A percentile compares a stretch with the other conserved stretches of the same genome.
Conservation (phyloP, 92 coral and sea anemone species). For the Parazoanthus darwini region DNA sequence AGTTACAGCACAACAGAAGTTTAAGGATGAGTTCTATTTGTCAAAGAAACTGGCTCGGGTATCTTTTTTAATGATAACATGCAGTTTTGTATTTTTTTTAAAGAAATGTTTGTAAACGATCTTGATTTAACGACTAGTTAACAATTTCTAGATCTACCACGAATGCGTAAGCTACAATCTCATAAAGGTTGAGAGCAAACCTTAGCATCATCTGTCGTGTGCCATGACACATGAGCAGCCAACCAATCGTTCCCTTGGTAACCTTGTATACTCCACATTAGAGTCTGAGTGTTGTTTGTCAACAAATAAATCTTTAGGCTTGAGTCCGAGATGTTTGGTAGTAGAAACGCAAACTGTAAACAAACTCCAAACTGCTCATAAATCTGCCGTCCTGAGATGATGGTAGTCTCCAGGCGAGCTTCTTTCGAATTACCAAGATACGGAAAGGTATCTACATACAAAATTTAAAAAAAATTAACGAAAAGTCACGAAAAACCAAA, state of each 20-base stretch:
- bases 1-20: too few relatives aligned
- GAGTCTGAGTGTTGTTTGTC: background rate
- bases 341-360: constrained; percentile 1
- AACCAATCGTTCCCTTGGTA: constrained; percentile 33
- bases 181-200: background rate
- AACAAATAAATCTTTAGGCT: constrained; percentile 6
- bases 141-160: background rate
- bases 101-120: too few relatives aligned
- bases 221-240: constrained; percentile 21
- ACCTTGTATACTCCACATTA: constrained; percentile 24
- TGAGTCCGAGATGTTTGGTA: constrained; percentile 10
- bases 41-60: too few relatives aligned
- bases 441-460: background rate
- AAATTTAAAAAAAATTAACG: too few relatives aligned
- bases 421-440: background rate
- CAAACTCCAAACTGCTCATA: constrained; percentile 19
- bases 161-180: background rate
- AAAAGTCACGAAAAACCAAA: too few relatives aligned
- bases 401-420: constrained; percentile 24
- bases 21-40: too few relatives aligned
- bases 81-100: too few relatives aligned
- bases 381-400: constrained; percentile 8
- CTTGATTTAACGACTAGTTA: too few relatives aligned
- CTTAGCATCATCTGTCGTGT: constrained; percentile 9
- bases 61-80: too few relatives aligned